These are phyloP conservation scores for Calonectris borealis DNA, from an alignment of 2,113 vertebrate genomes.

Conservation along the genomic window DNA sequence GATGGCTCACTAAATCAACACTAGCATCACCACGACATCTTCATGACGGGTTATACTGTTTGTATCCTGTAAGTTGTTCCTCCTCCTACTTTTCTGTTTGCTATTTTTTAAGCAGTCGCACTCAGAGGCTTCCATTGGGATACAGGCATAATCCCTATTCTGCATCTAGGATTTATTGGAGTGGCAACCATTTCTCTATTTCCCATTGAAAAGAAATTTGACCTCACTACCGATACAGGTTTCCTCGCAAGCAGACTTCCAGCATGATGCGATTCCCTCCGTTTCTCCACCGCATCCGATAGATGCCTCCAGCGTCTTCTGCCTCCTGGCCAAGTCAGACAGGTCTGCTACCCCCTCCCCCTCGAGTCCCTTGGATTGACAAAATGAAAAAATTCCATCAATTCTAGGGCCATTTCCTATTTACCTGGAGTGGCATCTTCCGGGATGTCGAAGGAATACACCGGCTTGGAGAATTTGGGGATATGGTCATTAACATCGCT, in stretches of 20 bases:
- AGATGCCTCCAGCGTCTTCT: neutral
- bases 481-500: conserved; percentile 94
- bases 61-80: neutral
- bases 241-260: neutral
- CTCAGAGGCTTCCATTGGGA: neutral
- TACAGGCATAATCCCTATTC: neutral
- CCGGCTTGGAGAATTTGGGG: conserved; percentile 88
- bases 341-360: neutral
- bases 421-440: conserved; percentile 91
- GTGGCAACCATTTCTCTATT: neutral
- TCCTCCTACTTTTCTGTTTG: neutral
- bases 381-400: neutral
- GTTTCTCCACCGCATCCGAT: accelerated
- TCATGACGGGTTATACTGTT: neutral
- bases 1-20: neutral
- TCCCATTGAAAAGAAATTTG: neutral
- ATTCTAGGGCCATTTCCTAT: neutral
- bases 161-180: neutral
- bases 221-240: neutral
- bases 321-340: neutral
- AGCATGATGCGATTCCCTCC: neutral
- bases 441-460: conserved; percentile 92
- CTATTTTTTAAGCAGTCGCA: neutral
- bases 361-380: neutral
- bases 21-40: neutral